These are phyloP conservation scores for Malurus leucopterus DNA, from an alignment of 2,797 vertebrate species.

Conservation along the genomic window DNA sequence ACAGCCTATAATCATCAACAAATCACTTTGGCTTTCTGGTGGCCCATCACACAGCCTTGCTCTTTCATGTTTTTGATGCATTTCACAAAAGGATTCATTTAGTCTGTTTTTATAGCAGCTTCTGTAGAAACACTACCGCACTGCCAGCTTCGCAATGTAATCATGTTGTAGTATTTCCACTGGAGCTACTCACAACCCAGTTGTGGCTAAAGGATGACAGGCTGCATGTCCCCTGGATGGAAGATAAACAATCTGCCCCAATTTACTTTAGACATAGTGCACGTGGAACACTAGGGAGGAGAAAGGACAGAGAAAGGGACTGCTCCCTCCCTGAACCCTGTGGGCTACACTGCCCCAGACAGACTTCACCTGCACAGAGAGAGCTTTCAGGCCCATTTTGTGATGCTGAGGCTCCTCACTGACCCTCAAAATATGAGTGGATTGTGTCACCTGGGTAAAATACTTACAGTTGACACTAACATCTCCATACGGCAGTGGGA, in stretches of 20 bases:
- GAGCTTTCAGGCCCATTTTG: not conserved
- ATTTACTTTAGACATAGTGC: not conserved
- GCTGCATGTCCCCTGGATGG: not conserved
- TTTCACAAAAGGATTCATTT: not conserved
- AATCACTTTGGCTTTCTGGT: not conserved
- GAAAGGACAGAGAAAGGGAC: not conserved
- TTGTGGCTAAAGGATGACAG: not conserved
- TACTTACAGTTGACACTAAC: slow-evolving; percentile 83
- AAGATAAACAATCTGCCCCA: not conserved
- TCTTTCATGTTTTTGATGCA: not conserved
- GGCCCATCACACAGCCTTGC: not conserved
- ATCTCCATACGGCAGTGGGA: slow-evolving; percentile 88
- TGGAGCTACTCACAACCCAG: not conserved
- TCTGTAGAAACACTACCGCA: not conserved
- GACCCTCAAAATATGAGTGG: not conserved
- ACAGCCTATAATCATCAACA: not conserved
- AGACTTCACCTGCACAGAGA: not conserved
- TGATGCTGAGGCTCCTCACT: not conserved
- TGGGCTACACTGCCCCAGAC: not conserved
- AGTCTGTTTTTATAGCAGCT: not conserved
- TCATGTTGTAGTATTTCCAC: not conserved
- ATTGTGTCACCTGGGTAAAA: not conserved
- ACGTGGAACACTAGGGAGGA: not conserved
- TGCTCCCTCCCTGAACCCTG: not conserved
- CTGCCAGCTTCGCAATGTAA: not conserved